Evolutionary conservation across 2,797 vertebrate genomes (phyloP).

Genomic region (Gallinago solitaria): DNA sequence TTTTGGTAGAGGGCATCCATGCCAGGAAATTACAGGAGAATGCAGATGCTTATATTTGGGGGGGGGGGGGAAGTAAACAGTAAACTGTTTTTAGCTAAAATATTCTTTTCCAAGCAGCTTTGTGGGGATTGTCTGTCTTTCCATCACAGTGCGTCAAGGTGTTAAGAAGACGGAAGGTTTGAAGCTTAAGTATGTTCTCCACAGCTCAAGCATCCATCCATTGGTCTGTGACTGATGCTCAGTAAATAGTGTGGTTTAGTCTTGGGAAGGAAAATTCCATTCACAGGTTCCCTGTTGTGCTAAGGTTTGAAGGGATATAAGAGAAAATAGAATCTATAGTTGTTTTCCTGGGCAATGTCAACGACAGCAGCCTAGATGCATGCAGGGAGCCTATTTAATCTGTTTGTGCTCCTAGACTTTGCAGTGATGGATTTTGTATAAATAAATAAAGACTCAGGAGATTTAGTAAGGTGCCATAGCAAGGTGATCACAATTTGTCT

Average conservation of each 20-base stretch:
- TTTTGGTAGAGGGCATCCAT: background rate
- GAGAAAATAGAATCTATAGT: background rate
- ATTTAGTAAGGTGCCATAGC: conserved; percentile 19
- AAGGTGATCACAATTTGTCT: conserved; percentile 24
- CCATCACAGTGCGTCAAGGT: background rate
- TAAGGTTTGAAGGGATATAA: background rate
- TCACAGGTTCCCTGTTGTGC: background rate
- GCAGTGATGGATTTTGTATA: conserved; percentile 29
- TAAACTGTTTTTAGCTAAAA: background rate
- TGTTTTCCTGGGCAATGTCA: background rate
- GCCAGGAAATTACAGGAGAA: background rate
- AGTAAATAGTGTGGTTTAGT: background rate
- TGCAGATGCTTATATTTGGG: background rate
- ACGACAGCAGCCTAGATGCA: background rate
- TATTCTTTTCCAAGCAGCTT: background rate
- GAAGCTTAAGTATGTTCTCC: background rate
- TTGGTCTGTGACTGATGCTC: background rate
- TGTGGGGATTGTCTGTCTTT: background rate
- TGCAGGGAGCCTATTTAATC: background rate
- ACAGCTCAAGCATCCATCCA: background rate
- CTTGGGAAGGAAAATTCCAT: background rate
- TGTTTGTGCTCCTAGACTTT: background rate
- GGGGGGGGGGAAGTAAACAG: background rate
- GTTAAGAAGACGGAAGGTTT: background rate
- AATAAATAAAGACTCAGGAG: conserved; percentile 42